Evolutionary conservation across 2,797 vertebrate genomes (phyloP), one percentile per base, ranked within the genome.

Genomic region (Microctenopoma stevenorrisi): DNA sequence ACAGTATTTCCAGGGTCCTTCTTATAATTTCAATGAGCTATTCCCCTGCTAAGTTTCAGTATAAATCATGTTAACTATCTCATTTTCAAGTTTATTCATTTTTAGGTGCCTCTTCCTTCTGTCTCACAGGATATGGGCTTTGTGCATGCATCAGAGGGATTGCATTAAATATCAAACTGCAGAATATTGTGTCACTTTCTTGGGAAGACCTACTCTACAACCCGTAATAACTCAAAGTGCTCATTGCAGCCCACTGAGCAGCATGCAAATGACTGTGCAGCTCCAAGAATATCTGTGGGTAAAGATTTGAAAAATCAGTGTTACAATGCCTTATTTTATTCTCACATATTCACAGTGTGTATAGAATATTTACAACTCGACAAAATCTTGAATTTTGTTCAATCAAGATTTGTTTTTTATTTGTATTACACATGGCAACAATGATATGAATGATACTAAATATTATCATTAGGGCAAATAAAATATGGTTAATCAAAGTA

Each of bases 51-150:
- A 67, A 72, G 81, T 86, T 87, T 90, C 81, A 30, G 81, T 85
- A 92, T 92, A 88, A 89, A 93, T 93, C 91, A 91, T 81, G 79
- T 91, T 94, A 94, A 93, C 90, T 89, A 92, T 93, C 89, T 89
- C 86, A 87, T 92, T 91, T 92, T 90, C 86, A 92, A 91, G 87
- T 92, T 91, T 90, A 93, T 92, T 85, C 90, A 93, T 92, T 90
- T 92, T 93, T 93, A 91, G 88, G 83, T 72, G 84, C 73, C 40
- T 83, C 77, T 80, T 71, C 78, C 66, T 68, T 58, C 72, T 64
- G 74, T 84, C 71, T 84, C 64, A 1, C 54, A 40, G 53, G 72
- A 83, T 72, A 58, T 22, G 33, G 76, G 78, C 67, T 73, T 66
- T 18, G 54, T 53, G 72, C 76, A 72, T 22, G 76, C 81, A 83